Conservation (phyloP, 2,113 vertebrate genomes). For the Alethe castanea region DNA sequence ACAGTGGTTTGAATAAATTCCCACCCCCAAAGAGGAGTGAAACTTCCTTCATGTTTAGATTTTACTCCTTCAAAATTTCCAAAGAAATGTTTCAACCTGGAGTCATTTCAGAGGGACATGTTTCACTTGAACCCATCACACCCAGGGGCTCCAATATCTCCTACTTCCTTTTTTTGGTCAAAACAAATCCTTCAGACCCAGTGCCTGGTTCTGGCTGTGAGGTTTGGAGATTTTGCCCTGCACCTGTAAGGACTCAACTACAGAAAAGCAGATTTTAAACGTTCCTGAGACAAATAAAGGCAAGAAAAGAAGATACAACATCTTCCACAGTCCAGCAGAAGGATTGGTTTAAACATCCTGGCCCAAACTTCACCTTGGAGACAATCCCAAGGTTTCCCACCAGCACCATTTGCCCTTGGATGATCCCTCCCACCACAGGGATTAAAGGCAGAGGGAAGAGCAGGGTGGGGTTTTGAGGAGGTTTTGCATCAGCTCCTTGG, state of each 20-base stretch:
- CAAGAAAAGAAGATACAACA: not conserved
- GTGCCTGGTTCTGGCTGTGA: not conserved
- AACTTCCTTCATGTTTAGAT: not conserved
- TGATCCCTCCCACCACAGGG: not conserved
- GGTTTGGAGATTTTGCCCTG: not conserved
- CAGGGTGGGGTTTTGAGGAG: accelerated
- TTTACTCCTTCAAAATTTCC: not conserved
- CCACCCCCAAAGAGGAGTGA: not conserved
- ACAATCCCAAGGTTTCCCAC: not conserved
- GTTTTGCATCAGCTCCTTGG: accelerated
- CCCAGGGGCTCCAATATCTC: not conserved
- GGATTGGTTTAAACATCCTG: not conserved
- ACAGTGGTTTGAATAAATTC: not conserved
- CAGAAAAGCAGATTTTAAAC: accelerated
- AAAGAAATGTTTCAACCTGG: not conserved
- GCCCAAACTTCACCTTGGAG: not conserved
- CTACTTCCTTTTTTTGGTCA: not conserved
- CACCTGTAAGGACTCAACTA: not conserved
- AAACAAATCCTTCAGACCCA: not conserved
- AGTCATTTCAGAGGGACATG: accelerated
- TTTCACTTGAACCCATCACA: not conserved
- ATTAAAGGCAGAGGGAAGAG: not conserved
- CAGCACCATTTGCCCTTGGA: not conserved
- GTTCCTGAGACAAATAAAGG: not conserved
- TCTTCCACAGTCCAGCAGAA: not conserved